Evolutionary conservation across 2,888 invertebrate genomes (phyloP).

Genomic region (Selenia dentaria): DNA sequence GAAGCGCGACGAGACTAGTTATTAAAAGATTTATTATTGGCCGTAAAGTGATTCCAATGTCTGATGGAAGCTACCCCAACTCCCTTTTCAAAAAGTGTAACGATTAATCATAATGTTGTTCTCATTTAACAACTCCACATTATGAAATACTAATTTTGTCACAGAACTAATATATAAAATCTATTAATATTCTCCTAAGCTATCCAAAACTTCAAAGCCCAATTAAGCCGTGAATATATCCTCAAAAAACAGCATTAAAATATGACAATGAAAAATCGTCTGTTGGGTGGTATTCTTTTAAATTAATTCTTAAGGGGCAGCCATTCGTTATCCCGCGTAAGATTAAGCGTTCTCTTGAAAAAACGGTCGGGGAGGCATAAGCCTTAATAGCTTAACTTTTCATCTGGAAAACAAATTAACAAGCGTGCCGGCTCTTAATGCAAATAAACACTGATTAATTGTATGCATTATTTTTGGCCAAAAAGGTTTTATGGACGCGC

Average conservation of each 20-base stretch:
- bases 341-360: constrained; percentile 62
- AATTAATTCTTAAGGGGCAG: constrained; percentile 74
- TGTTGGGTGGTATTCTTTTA: constrained; percentile 43
- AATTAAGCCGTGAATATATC: constrained; percentile 61
- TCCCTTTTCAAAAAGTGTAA: no score
- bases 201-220: constrained; percentile 49
- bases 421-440: constrained; percentile 56
- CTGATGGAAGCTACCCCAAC: no score
- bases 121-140: neutral
- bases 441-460: constrained; percentile 74
- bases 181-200: constrained; percentile 43
- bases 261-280: constrained; percentile 68
- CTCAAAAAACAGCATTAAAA: constrained; percentile 28
- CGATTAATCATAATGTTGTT: neutral
- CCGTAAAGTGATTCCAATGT: no score
- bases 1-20: no score
- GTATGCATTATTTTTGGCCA: constrained; percentile 48
- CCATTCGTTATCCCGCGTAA: constrained; percentile 51
- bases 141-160: constrained; percentile 13
- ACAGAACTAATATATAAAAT: constrained; percentile 27
- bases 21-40: no score
- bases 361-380: constrained; percentile 56
- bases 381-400: constrained; percentile 82
- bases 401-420: constrained; percentile 79
- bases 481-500: constrained; percentile 23